Evolutionary conservation across 2,888 invertebrate genomes (phyloP), one percentile per base, ranked within the genome.

Genomic region (Pemphredon lugubris): DNA sequence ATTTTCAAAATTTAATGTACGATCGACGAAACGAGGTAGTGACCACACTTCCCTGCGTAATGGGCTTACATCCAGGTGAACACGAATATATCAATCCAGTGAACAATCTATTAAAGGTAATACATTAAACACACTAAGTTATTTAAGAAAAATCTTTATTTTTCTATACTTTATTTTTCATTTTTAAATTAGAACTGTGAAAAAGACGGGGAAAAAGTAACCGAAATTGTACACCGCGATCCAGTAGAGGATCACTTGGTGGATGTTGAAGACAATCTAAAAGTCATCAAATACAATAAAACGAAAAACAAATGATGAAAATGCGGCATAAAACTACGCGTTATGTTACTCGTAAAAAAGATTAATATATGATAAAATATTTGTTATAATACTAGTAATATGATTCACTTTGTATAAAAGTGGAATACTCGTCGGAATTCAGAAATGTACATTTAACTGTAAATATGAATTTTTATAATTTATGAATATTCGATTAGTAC

Each of bases 71-170:
- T 32, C 85, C 89, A 2, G 87, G 87, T 13, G 82, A 87, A 57
- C 89, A 90, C 58, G 87, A 89, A 57, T 90, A 89, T 63, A 55
- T 80, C 14, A 90, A 90, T 79, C 90, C 89, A 5, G 21, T 76
- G 20, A 59, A 14, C 2, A 59, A 69, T 44, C 61, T 77, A 23
- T 11, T 69, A 14, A 67, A 66, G 57, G 63, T 61, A 59, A 45
- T 32, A 23, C 20, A 44, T 1, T 16, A 7, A n/a, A 39, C n/a
- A 6, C 26, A 11, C 1, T 30, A n/a, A 26, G 2, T 37, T n/a
- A n/a, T n/a, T n/a, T n/a, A n/a, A n/a, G n/a, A n/a, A n/a, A n/a
- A n/a, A n/a, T n/a, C n/a, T n/a, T n/a, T n/a, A n/a, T n/a, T n/a
- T n/a, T n/a, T n/a, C n/a, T n/a, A n/a, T n/a, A n/a, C n/a, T n/a